Evolutionary conservation across 2,113 vertebrate species (phyloP).

Genomic region (Oenanthe melanoleuca): DNA sequence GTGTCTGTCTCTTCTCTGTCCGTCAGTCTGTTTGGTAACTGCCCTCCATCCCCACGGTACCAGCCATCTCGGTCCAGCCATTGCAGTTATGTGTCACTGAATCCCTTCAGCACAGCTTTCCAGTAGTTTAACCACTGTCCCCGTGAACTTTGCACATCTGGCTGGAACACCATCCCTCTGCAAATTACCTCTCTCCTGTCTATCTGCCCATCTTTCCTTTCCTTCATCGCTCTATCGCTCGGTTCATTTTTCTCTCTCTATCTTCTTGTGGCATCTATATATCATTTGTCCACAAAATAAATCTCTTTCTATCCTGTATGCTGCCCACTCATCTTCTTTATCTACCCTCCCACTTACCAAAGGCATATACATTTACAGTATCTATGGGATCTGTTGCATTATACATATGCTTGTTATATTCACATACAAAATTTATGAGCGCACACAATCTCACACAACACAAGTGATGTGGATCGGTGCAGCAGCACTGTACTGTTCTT

Average conservation of each 20-base stretch:
- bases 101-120: neutral
- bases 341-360: conserved; percentile 75
- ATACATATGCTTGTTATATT: conserved; percentile 57
- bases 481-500: conserved; percentile 41
- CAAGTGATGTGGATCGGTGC: conserved; percentile 26
- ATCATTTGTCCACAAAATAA: conserved; percentile 67
- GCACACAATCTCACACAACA: conserved; percentile 41
- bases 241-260: conserved; percentile 13
- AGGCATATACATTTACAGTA: conserved; percentile 73
- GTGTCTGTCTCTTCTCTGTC: neutral
- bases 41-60: neutral
- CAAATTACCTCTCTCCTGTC: neutral
- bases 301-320: conserved; percentile 54
- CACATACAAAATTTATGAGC: conserved; percentile 57
- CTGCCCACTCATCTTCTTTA: conserved; percentile 75
- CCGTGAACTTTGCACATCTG: conserved; percentile 62
- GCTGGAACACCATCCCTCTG: neutral
- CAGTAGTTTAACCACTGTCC: conserved; percentile 6
- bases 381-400: conserved; percentile 74
- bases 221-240: neutral
- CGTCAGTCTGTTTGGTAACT: neutral
- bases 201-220: conserved; percentile 34
- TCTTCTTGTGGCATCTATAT: conserved; percentile 39
- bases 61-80: conserved; percentile 3
- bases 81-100: neutral